Base-by-base conservation (phyloP, 2,888 invertebrate genomes). In the Stenurella melanura region DNA sequence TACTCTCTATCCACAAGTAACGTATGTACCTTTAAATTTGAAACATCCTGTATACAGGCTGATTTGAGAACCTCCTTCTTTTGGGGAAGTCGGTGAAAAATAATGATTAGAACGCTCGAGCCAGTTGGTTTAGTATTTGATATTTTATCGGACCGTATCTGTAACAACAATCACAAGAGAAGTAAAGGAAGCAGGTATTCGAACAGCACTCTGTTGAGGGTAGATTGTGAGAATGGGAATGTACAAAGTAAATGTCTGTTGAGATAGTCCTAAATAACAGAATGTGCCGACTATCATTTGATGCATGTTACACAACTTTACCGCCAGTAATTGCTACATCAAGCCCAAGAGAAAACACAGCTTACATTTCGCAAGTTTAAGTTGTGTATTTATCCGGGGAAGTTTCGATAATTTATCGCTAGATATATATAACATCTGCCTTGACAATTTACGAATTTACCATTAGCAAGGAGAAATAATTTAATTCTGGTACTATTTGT, bases 261-360 rank as follows among this genome's bases (percentile, higher is more conserved):
- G 64, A 42, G 42, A 64, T 64, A 18, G 42, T 38, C 61, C 26
- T n/a, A n/a, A 42, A 12, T 42, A 56, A 26, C 54, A 50, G 26
- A 67, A 26, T 67, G 54, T 21, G 50, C 26, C 67, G 19, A 17
- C 54, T 54, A 50, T 26, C 30, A 67, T 15, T 67, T 56, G 67
- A 54, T 54, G 50, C 67, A n/a, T 67, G 54, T 54, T 67, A 67
- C 4, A 67, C 54, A 19, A 50, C 64, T 64, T 42, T 64, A 42
- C 64, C 11, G 42, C 18, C 42, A 15, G 18, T 64, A 42, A 38
- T 64, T 64, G 38, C 38, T 11, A 42, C 38, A 64, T 64, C 17
- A 19, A 5, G 15, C 19, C 42, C 64, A 12, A 15, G 64, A 64
- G 42, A 42, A 64, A 15, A 17, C 64, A 42, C 38, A 64, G 19